These are phyloP conservation scores for Oxyruncus cristatus DNA, from an alignment of 2,113 vertebrate genomes.

Conservation along the genomic window DNA sequence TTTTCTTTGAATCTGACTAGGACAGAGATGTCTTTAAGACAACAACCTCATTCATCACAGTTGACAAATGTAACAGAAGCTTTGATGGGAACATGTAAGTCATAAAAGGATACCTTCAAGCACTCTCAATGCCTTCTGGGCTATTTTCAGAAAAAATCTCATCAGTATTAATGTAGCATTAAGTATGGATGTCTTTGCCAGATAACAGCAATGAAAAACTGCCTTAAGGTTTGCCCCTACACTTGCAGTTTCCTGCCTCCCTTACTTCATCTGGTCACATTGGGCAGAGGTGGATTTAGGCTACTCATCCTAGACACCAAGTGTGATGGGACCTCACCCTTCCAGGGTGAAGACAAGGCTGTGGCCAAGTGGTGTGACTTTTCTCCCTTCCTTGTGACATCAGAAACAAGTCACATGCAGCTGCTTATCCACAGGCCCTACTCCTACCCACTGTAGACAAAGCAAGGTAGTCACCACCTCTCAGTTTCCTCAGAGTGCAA, in stretches of 20 bases:
- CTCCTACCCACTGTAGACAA: not conserved
- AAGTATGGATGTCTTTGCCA: not conserved
- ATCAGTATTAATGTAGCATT: constrained; percentile 26
- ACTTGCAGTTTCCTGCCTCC: not conserved
- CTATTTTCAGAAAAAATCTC: not conserved
- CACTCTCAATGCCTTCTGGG: not conserved
- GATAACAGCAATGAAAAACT: not conserved
- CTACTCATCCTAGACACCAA: accelerated
- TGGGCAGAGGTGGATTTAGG: not conserved
- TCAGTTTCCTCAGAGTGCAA: not conserved
- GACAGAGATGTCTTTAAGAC: not conserved
- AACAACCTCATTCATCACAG: not conserved
- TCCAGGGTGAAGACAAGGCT: accelerated
- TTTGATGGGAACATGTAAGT: not conserved
- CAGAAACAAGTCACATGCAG: not conserved
- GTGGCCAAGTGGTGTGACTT: not conserved
- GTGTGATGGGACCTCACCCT: not conserved
- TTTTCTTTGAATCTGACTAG: not conserved
- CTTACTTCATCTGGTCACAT: not conserved
- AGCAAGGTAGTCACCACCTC: not conserved
- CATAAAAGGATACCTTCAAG: not conserved
- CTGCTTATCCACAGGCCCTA: not conserved
- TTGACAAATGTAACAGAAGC: not conserved
- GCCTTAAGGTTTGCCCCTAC: not conserved
- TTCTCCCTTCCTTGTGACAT: not conserved